Evolutionary conservation across 2,113 vertebrate species (phyloP), one percentile per base, ranked within the genome.

Genomic region (Gopherus evgoodei): DNA sequence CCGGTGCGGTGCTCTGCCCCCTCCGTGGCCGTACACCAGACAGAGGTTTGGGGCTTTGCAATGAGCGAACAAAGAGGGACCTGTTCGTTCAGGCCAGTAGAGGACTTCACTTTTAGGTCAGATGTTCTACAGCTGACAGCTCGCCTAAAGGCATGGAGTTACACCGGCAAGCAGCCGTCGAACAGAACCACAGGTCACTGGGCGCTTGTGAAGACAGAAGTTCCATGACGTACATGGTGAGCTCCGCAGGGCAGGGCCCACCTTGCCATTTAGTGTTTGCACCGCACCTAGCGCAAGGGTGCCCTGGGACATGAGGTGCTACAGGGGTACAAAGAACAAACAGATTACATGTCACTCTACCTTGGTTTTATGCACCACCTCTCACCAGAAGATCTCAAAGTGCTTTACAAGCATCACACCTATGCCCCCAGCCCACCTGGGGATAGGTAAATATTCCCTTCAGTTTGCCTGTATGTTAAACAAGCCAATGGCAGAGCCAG

Each of bases 201-300:
- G 72, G n/a, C 1, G 5, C 6, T 11, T 38, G 72, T 12, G 72
- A 75, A 75, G 72, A 24, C 11, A 25, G 35, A 69, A 4, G 69
- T 42, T 42, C 5, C 38, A 11, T 69, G 42, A 75, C 0, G 13
- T 35, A 31, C 59, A 35, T 7, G 29, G 59, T 11, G 35, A 38
- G 31, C 35, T n/a, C n/a, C 24, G 4, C 1, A 10, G 9, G 69
- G 17, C 21, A 11, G 69, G 72, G 72, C n/a, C 38, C 5, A 25
- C 42, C 21, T 24, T 76, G 11, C 13, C 53, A n/a, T 35, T 11
- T 8, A 24, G 82, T 2, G 1, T 50, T 52, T 52, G 49, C 0
- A 2, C 1, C 75, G 27, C 4, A 6, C 2, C 6, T 14, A 3
- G 0, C 27, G 6, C 2, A 0, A 69, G 31, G 14, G 14, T 3